Evolutionary conservation across 2,113 vertebrate genomes (phyloP).

Genomic region (Pelobates fuscus): DNA sequence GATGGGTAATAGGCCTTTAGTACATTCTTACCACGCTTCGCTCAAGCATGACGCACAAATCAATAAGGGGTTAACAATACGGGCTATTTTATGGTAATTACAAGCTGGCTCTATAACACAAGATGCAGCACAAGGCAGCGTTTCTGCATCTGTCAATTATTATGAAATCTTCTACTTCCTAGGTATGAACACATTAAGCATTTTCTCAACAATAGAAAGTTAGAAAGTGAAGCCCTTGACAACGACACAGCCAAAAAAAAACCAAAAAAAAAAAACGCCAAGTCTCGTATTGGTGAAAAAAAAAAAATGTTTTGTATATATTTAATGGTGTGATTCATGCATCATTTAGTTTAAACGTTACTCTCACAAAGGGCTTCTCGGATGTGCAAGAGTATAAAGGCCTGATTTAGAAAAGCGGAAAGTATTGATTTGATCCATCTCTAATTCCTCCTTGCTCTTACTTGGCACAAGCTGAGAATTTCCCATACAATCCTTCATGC

Average conservation of each 20-base stretch:
- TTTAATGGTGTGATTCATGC: conserved; percentile 35
- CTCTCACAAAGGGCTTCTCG: conserved; percentile 32
- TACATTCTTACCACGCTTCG: conserved; percentile 35
- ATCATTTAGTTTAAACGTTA: conserved; percentile 35
- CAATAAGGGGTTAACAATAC: conserved; percentile 47
- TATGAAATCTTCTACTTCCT: conserved; percentile 19
- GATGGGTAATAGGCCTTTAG: conserved; percentile 15
- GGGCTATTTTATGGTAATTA: conserved; percentile 32
- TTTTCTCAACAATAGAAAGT: conserved; percentile 5
- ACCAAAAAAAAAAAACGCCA: conserved; percentile 17
- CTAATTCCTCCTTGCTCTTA: conserved; percentile 13
- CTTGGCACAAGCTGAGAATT: not conserved
- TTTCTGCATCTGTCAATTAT: conserved; percentile 25
- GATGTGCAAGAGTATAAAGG: conserved; percentile 19
- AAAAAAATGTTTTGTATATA: not conserved
- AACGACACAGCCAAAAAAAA: conserved; percentile 6
- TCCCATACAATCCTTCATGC: conserved; percentile 2
- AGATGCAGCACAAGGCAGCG: conserved; percentile 25
- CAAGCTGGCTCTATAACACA: conserved; percentile 51
- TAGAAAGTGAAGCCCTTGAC: conserved; percentile 1
- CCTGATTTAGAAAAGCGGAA: conserved; percentile 18
- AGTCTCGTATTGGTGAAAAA: conserved; percentile 6
- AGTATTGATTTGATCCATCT: conserved; percentile 22
- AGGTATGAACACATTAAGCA: conserved; percentile 25
- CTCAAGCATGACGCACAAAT: conserved; percentile 47